A percentile compares a stretch with the other conserved stretches of the same genome.
Evolutionary conservation across 2,797 vertebrate genomes (phyloP).

Genomic region (Neomorphus geoffroyi): DNA sequence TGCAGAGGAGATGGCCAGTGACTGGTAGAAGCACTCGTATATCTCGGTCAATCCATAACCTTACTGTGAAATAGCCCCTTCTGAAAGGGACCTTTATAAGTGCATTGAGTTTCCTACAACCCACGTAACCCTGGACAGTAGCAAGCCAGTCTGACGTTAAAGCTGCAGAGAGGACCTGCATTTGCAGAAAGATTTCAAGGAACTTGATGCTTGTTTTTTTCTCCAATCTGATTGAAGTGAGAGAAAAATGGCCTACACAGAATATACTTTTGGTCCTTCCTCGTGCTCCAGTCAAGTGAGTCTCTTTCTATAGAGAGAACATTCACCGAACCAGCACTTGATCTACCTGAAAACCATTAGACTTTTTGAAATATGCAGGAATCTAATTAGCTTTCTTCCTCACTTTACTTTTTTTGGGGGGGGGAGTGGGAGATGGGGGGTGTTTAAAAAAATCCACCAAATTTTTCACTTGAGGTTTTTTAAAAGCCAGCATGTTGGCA

Average conservation of each 20-base stretch:
- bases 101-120: conserved; percentile 49
- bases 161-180: conserved; percentile 30
- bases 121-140: background rate
- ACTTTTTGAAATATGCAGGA: conserved; percentile 71
- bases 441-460: background rate
- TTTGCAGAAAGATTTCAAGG: conserved; percentile 11
- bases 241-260: background rate
- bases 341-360: conserved; percentile 64
- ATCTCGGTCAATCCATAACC: conserved; percentile 50
- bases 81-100: conserved; percentile 49
- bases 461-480: conserved; percentile 71
- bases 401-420: background rate
- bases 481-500: conserved; percentile 67
- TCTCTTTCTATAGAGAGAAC: conserved; percentile 15
- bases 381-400: conserved; percentile 59
- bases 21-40: conserved; percentile 34
- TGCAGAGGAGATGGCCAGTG: conserved; percentile 32
- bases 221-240: background rate
- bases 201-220: background rate
- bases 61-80: conserved; percentile 56
- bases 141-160: background rate
- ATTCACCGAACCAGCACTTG: conserved; percentile 57
- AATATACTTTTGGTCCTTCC: conserved; percentile 11
- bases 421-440: too few species aligned
- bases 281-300: conserved; percentile 20